A percentile compares a stretch with the other conserved stretches of the same genome.
phyloP scores from a whole-genome alignment of 2,113 vertebrate species.

The Heloderma charlesbogerti region DNA sequence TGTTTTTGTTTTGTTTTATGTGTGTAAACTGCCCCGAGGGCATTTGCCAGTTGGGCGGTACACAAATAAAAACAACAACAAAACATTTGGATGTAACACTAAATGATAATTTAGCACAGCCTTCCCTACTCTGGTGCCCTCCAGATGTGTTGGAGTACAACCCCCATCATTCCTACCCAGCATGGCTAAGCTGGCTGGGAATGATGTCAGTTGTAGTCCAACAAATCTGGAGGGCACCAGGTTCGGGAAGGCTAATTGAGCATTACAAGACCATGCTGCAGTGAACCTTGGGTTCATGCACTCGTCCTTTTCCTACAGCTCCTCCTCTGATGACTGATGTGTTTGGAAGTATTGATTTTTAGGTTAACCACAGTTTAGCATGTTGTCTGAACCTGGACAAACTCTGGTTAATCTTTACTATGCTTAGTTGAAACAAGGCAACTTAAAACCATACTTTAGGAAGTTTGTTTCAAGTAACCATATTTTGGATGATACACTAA shows the following conservation, averaged over 20 bases:
- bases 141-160: too few species aligned
- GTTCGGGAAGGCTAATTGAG: background rate
- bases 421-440: background rate
- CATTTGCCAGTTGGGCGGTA: too few species aligned
- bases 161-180: too few species aligned
- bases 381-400: background rate
- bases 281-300: background rate
- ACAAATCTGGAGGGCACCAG: too few species aligned
- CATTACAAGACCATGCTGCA: background rate
- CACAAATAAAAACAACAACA: too few species aligned
- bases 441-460: background rate
- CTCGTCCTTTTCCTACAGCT: background rate
- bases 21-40: too few species aligned
- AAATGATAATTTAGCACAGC: background rate
- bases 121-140: too few species aligned
- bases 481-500: background rate
- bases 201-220: too few species aligned
- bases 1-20: too few species aligned
- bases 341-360: background rate
- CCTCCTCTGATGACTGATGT: background rate
- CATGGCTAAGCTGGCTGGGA: too few species aligned
- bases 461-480: background rate
- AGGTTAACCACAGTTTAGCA: background rate
- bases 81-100: background rate
- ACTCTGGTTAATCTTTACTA: background rate